Evolutionary conservation across 2,113 vertebrate species (phyloP).

Genomic region (Trematomus loennbergii): DNA sequence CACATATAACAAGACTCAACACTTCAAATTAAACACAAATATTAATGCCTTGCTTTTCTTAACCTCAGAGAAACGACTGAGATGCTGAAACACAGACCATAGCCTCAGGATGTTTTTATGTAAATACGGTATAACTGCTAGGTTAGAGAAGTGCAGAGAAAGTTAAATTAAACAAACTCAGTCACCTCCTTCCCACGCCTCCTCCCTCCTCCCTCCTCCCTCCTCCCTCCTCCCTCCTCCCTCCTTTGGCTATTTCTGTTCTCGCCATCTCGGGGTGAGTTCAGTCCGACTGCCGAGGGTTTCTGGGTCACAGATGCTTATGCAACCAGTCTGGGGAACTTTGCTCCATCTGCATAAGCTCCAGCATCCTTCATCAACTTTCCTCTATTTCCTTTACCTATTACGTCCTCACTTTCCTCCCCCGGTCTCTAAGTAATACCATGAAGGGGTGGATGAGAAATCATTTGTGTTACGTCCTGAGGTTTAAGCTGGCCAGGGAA

Average conservation of each 20-base stretch:
- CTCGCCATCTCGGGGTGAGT: slow-evolving; percentile 38
- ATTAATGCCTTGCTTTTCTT: too few relatives aligned
- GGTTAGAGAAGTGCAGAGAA: neutral
- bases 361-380: too few relatives aligned
- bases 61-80: neutral
- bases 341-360: slow-evolving; percentile 25
- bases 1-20: too few relatives aligned
- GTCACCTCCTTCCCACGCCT: slow-evolving; percentile 15
- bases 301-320: slow-evolving; percentile 64
- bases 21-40: neutral
- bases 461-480: neutral
- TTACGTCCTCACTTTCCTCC: too few relatives aligned
- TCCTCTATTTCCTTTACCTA: neutral
- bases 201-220: neutral
- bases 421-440: too few relatives aligned
- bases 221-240: too few relatives aligned
- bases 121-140: neutral
- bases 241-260: slow-evolving; percentile 1
- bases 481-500: slow-evolving; percentile 2
- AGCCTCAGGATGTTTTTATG: neutral
- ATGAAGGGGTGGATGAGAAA: neutral
- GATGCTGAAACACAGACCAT: neutral
- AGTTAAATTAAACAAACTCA: neutral
- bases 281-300: slow-evolving; percentile 31
- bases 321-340: slow-evolving; percentile 52